Conservation (phyloP, 2,888 invertebrate genomes). For the Lithodes maja region DNA sequence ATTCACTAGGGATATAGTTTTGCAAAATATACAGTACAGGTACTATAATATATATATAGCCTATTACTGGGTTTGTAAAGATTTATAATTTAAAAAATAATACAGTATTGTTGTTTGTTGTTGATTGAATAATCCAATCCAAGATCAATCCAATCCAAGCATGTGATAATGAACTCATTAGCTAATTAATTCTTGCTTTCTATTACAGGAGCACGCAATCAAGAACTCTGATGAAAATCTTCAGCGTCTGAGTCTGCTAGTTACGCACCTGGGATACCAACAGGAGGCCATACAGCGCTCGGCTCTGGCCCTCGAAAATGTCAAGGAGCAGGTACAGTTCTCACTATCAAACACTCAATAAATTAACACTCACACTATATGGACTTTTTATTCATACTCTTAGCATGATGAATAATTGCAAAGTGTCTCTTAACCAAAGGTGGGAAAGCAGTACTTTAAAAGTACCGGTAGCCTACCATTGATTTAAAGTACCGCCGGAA, state of each 20-base stretch:
- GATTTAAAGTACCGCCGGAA: too few relatives aligned
- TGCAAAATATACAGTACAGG: background rate
- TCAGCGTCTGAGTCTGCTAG: conserved; percentile 59
- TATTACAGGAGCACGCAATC: conserved; percentile 66
- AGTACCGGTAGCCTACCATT: too few relatives aligned
- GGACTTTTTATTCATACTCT: too few relatives aligned
- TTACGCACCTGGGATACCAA: conserved; percentile 70
- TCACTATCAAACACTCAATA: too few relatives aligned
- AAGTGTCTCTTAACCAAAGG: too few relatives aligned
- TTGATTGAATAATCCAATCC: too few relatives aligned
- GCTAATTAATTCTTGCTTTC: background rate
- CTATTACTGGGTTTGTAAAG: background rate
- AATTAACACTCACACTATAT: too few relatives aligned
- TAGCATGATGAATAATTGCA: too few relatives aligned
- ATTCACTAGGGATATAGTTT: background rate
- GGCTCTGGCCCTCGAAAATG: conserved; percentile 62
- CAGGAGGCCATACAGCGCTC: conserved; percentile 70
- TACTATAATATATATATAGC: background rate
- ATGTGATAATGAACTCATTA: too few relatives aligned
- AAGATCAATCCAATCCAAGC: too few relatives aligned
- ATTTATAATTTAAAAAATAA: background rate
- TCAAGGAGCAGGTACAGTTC: conserved; percentile 65
- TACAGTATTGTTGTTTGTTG: background rate
- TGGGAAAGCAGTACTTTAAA: too few relatives aligned
- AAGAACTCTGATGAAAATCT: conserved; percentile 67